Conservation (phyloP, 2,113 vertebrate genomes). For the Tragelaphus imberbis region DNA sequence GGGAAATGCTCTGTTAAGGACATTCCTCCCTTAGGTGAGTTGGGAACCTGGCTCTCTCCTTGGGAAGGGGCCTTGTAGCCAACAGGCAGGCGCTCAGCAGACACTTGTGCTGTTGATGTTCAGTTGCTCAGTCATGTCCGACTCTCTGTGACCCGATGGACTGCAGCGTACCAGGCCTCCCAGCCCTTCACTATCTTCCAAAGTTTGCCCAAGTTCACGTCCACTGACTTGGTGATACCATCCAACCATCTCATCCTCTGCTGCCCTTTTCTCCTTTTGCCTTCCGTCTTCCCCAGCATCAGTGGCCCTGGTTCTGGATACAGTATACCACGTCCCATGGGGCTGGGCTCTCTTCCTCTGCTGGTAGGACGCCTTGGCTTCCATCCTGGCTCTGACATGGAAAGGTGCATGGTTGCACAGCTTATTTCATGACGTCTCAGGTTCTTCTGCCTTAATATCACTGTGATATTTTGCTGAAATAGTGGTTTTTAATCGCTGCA, state of each 20-base stretch:
- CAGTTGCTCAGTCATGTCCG: not conserved
- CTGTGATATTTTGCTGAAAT: not conserved
- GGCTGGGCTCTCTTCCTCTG: rapidly evolving
- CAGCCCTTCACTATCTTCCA: not conserved
- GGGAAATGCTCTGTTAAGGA: not conserved
- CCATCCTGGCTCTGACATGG: not conserved
- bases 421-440: not conserved
- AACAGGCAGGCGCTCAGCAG: not conserved
- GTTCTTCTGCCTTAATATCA: not conserved
- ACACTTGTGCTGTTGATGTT: not conserved
- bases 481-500: not conserved
- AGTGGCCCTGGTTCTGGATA: not conserved
- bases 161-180: not conserved
- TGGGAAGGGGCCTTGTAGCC: not conserved
- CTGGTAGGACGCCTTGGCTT: not conserved
- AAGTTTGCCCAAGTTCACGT: not conserved
- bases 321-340: not conserved
- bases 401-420: not conserved
- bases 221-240: not conserved
- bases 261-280: not conserved
- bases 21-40: not conserved
- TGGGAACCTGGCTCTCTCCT: not conserved
- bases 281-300: not conserved
- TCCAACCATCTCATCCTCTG: not conserved
- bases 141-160: not conserved